A percentile compares a stretch with the other conserved stretches of the same genome.
Evolutionary conservation across 2,113 vertebrate species (phyloP).

Genomic region (Zosterops hypoxanthus): DNA sequence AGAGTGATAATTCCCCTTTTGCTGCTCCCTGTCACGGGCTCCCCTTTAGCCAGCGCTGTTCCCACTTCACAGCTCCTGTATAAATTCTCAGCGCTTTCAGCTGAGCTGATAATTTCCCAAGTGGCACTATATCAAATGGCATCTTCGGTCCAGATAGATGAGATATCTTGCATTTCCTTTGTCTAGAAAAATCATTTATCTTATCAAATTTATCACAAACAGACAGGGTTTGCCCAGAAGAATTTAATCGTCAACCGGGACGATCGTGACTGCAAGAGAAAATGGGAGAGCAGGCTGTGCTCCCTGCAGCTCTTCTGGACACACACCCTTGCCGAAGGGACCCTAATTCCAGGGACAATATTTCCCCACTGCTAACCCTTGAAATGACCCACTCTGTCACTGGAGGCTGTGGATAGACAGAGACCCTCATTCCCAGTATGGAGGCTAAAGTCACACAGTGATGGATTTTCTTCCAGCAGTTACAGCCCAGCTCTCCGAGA

Average conservation of each 20-base stretch:
- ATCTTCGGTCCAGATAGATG: slow-evolving; percentile 5
- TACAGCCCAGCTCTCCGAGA: neutral
- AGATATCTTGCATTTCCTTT: slow-evolving; percentile 45
- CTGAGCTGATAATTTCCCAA: slow-evolving; percentile 54
- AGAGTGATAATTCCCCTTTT: slow-evolving; percentile 1
- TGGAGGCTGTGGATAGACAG: neutral
- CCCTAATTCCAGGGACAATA: neutral
- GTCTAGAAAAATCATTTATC: slow-evolving; percentile 52
- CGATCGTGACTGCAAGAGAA: neutral
- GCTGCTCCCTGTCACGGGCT: neutral
- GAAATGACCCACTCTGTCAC: neutral
- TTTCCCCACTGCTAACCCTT: neutral
- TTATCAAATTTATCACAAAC: slow-evolving; percentile 47
- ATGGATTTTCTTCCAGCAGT: neutral
- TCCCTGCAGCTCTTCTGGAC: neutral
- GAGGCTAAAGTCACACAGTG: neutral
- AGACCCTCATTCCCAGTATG: rapidly evolving
- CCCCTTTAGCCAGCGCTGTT: neutral
- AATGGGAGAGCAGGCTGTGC: neutral
- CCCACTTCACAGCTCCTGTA: neutral
- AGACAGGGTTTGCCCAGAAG: neutral
- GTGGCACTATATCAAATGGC: slow-evolving; percentile 43
- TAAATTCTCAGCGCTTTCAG: neutral
- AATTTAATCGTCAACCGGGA: neutral
- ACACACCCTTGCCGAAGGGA: rapidly evolving